These are phyloP conservation scores for Hetaerina americana DNA, from an alignment of 1,140 invertebrate genomes.

Conservation along the genomic window DNA sequence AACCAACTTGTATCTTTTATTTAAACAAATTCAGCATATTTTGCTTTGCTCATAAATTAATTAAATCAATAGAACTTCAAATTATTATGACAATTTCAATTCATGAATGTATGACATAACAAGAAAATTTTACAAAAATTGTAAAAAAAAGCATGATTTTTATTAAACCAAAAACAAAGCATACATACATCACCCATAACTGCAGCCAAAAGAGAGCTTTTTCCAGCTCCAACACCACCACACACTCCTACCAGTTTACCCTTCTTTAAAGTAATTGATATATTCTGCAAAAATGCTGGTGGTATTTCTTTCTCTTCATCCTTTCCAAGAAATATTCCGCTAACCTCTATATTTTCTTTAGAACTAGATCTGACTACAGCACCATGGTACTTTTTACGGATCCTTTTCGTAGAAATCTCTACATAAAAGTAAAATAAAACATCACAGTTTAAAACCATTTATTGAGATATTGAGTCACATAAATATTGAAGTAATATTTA, in stretches of 20 bases:
- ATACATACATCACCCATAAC: conserved; percentile 28
- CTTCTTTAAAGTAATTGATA: conserved; percentile 14
- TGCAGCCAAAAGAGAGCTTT: conserved; percentile 32
- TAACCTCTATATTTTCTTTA: conserved; percentile 7
- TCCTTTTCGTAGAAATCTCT: no score
- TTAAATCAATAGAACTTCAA: no score
- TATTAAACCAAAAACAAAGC: no score
- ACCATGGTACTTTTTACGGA: background rate
- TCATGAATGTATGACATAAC: no score
- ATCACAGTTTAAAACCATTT: no score
- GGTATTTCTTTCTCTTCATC: conserved; percentile 4
- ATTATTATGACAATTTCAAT: no score
- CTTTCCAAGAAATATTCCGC: conserved; percentile 3
- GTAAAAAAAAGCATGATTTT: conserved; percentile 5
- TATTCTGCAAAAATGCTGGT: conserved; percentile 8
- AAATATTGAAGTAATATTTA: background rate
- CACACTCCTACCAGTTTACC: conserved; percentile 31
- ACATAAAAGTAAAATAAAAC: no score
- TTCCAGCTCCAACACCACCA: conserved; percentile 34
- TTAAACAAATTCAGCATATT: no score
- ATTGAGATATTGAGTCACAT: background rate
- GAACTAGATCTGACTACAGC: background rate
- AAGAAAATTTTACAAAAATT: no score
- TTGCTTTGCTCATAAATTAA: no score
- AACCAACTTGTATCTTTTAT: no score